Conservation (phyloP, 2,888 invertebrate species). For the Synergus gifuensis region DNA sequence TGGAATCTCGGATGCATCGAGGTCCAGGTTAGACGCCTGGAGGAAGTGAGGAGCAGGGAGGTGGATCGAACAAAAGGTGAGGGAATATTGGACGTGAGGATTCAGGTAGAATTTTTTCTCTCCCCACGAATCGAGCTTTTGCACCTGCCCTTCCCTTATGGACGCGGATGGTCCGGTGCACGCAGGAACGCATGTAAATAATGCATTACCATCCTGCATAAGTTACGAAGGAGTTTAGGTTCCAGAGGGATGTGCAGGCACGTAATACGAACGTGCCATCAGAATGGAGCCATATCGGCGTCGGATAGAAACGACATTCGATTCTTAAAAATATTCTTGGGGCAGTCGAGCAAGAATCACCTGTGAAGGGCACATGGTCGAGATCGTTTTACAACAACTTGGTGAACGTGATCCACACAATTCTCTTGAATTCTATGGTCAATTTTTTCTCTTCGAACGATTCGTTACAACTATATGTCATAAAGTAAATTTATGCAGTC, state of each 20-base stretch:
- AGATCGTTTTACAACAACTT: neutral
- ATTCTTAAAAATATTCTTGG: constrained; percentile 14
- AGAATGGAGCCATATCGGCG: constrained; percentile 11
- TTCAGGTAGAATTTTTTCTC: constrained; percentile 51
- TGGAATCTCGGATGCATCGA: neutral
- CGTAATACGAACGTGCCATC: constrained; percentile 53
- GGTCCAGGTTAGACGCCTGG: neutral
- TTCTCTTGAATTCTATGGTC: neutral
- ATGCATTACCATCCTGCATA: constrained; percentile 48
- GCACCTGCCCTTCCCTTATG: constrained; percentile 47
- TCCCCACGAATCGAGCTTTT: constrained; percentile 42
- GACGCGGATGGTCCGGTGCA: constrained; percentile 45
- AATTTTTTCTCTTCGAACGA: neutral
- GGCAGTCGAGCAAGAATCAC: constrained; percentile 13
- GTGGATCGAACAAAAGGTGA: constrained; percentile 18
- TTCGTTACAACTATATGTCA: neutral
- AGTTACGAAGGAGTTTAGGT: constrained; percentile 52
- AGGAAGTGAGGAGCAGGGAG: constrained; percentile 3
- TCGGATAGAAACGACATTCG: constrained; percentile 10
- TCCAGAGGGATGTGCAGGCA: constrained; percentile 49
- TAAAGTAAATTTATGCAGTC: neutral
- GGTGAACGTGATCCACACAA: neutral
- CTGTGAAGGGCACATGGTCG: constrained; percentile 8
- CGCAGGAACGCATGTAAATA: constrained; percentile 51
- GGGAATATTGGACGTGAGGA: constrained; percentile 48